Evolutionary conservation across 2,113 vertebrate species (phyloP).

Genomic region (Sula dactylatra): DNA sequence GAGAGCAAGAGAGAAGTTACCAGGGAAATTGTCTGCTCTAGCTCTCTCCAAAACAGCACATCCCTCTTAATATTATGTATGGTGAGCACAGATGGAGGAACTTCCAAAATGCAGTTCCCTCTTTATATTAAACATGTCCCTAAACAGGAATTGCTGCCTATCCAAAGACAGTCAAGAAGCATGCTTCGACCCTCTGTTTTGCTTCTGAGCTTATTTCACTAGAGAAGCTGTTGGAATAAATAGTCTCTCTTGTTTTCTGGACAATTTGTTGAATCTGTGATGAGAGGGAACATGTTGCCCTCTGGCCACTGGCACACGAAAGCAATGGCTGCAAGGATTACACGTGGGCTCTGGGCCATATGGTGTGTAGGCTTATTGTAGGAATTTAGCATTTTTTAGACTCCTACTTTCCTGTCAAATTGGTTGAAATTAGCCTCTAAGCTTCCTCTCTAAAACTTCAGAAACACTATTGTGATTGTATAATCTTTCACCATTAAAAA

Average conservation of each 20-base stretch:
- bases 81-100: background rate
- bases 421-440: slow-evolving; percentile 39
- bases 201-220: background rate
- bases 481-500: slow-evolving; percentile 13
- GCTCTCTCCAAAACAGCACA: background rate
- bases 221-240: background rate
- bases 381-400: slow-evolving; percentile 45
- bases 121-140: background rate
- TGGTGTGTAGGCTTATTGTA: slow-evolving; percentile 56
- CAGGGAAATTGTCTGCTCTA: background rate
- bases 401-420: slow-evolving; percentile 47
- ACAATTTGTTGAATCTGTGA: background rate
- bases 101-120: background rate
- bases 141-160: background rate
- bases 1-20: background rate
- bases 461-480: background rate
- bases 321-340: slow-evolving; percentile 29
- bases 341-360: slow-evolving; percentile 37
- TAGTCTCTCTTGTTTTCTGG: background rate
- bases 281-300: slow-evolving; percentile 28
- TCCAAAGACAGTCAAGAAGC: background rate
- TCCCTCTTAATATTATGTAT: background rate
- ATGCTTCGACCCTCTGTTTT: background rate
- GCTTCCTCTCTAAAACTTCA: background rate
- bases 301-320: slow-evolving; percentile 2